Evolutionary conservation across 1,140 invertebrate genomes (phyloP).

Genomic region (Proctacanthus coquilletti): DNA sequence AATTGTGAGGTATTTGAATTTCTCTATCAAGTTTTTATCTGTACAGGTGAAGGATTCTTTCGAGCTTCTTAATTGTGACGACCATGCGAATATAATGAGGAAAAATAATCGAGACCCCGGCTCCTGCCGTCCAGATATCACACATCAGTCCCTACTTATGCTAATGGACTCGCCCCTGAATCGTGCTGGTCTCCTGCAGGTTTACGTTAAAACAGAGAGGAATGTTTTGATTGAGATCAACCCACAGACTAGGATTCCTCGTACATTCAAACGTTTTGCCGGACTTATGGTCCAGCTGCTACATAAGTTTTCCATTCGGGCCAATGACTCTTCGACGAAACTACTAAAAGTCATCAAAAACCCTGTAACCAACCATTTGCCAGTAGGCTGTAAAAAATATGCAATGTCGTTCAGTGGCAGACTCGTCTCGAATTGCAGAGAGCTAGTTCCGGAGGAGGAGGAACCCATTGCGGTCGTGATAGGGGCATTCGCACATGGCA

Average conservation of each 20-base stretch:
- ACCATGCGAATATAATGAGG: conserved; percentile 68
- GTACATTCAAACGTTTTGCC: conserved; percentile 96
- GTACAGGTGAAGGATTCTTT: conserved; percentile 67
- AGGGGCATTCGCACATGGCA: conserved; percentile 95
- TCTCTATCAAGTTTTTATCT: conserved; percentile 10
- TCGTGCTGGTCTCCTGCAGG: conserved; percentile 71
- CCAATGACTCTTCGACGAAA: conserved; percentile 77
- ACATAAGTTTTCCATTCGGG: conserved; percentile 84
- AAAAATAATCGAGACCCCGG: conserved; percentile 74
- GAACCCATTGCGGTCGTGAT: conserved; percentile 81
- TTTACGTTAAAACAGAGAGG: conserved; percentile 90
- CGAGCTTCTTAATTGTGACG: conserved; percentile 88
- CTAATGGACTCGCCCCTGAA: conserved; percentile 93
- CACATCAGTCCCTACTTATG: conserved; percentile 91
- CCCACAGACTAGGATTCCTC: conserved; percentile 94
- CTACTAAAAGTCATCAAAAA: conserved; percentile 96
- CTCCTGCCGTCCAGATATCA: conserved; percentile 81
- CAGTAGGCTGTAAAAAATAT: conserved; percentile 86
- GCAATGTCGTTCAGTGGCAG: conserved; percentile 80
- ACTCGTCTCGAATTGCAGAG: conserved; percentile 55
- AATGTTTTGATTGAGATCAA: conserved; percentile 98
- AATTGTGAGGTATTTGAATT: not conserved
- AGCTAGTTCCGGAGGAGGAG: conserved; percentile 63
- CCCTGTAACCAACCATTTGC: conserved; percentile 86
- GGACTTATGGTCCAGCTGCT: conserved; percentile 96